These are phyloP conservation scores for Cephus pygmeus DNA, from an alignment of 2,888 invertebrate genomes.

Conservation along the genomic window DNA sequence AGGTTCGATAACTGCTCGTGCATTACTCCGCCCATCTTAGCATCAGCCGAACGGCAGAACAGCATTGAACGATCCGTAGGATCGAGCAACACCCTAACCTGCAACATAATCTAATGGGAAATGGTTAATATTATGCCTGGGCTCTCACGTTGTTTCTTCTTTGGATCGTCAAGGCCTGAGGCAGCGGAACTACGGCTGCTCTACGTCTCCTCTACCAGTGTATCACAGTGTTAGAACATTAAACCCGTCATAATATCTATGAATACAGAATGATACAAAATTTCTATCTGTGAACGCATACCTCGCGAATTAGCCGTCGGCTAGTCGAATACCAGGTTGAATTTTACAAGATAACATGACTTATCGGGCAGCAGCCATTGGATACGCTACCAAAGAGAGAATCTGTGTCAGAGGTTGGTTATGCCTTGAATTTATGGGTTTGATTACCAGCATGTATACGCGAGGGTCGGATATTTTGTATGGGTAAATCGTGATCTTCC, in stretches of 20 bases:
- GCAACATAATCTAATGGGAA: slow-evolving; percentile 3
- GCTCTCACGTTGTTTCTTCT: slow-evolving; percentile 22
- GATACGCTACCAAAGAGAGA: slow-evolving; percentile 26
- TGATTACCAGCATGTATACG: slow-evolving; percentile 51
- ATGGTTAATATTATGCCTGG: slow-evolving; percentile 31
- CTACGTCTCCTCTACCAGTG: neutral
- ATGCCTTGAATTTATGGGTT: slow-evolving; percentile 54
- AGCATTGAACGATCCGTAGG: slow-evolving; percentile 19
- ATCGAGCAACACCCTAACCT: neutral
- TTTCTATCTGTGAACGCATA: neutral
- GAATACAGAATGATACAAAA: neutral
- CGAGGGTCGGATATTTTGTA: slow-evolving; percentile 47
- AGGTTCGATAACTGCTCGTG: slow-evolving; percentile 60
- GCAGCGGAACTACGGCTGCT: neutral
- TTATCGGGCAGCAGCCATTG: neutral
- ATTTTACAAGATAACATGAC: neutral
- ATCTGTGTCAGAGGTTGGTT: slow-evolving; percentile 54
- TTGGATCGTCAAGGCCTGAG: neutral
- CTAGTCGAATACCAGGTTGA: neutral
- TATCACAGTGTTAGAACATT: neutral
- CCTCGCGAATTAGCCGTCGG: neutral
- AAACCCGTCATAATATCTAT: neutral
- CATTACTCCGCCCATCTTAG: slow-evolving; percentile 59
- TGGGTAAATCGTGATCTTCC: slow-evolving; percentile 59
- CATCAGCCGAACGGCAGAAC: slow-evolving; percentile 4